phyloP scores from a whole-genome alignment of 2,797 vertebrate genomes.

The Hydrolagus colliei region DNA sequence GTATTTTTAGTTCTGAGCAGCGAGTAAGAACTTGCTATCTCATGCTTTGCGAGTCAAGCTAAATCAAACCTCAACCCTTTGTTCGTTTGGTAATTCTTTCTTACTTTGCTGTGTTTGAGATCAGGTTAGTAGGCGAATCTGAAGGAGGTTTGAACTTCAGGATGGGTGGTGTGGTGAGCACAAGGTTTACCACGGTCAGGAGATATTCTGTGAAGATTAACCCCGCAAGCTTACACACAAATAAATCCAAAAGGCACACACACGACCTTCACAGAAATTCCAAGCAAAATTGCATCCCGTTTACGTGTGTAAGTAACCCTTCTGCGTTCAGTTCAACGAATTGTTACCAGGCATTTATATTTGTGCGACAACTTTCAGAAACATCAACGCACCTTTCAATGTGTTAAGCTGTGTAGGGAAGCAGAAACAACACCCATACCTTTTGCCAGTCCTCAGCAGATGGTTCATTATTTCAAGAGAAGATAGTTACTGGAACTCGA shows the following conservation, averaged over 20 bases:
- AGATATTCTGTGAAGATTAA: neutral
- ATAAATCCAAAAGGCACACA: too few species aligned
- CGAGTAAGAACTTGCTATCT: neutral
- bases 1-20: neutral
- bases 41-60: neutral
- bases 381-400: neutral
- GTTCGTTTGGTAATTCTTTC: neutral
- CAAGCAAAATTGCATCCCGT: too few species aligned
- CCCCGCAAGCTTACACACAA: neutral
- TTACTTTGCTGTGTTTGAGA: neutral
- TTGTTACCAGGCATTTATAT: slow-evolving; percentile 10
- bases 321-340: neutral
- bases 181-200: neutral
- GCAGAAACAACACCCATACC: too few species aligned
- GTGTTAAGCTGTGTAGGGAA: neutral
- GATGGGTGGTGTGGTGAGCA: neutral
- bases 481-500: neutral
- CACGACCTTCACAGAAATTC: too few species aligned
- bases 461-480: neutral
- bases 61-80: too few species aligned
- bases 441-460: neutral
- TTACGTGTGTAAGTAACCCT: too few species aligned
- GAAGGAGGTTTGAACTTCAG: neutral
- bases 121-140: neutral
- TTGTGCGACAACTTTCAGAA: neutral